These are phyloP conservation scores for Ridgeia piscesae DNA, from an alignment of 1,140 invertebrate species.

Conservation along the genomic window DNA sequence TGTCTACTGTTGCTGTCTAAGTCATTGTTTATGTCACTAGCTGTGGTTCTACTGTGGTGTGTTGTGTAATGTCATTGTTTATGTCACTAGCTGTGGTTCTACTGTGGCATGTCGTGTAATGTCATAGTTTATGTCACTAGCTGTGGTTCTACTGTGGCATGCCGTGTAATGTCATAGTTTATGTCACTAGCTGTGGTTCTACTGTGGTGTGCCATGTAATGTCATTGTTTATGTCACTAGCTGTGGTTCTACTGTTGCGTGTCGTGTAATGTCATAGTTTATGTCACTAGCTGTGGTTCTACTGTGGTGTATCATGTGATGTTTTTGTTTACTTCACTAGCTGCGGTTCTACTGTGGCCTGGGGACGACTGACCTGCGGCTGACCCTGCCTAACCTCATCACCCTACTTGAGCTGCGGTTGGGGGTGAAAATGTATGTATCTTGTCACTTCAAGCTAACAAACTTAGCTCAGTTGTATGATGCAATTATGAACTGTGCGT, in stretches of 20 bases:
- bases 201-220: no score
- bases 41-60: slow-evolving; percentile 73
- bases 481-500: no score
- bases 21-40: slow-evolving; percentile 30
- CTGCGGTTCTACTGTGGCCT: slow-evolving; percentile 73
- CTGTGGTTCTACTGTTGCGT: slow-evolving; percentile 66
- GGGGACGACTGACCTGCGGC: slow-evolving; percentile 69
- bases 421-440: not conserved
- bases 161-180: no score
- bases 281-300: slow-evolving; percentile 65
- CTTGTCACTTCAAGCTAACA: no score
- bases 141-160: no score
- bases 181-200: no score
- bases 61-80: not conserved
- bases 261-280: not conserved
- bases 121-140: no score
- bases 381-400: slow-evolving; percentile 74
- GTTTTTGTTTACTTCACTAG: slow-evolving; percentile 28
- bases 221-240: no score
- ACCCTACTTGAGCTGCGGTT: slow-evolving; percentile 59
- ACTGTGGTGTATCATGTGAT: slow-evolving; percentile 63
- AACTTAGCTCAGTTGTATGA: no score
- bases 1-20: slow-evolving; percentile 67
- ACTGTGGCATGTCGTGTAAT: slow-evolving; percentile 61
- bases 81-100: slow-evolving; percentile 65